phyloP scores from a whole-genome alignment of 2,888 invertebrate genomes.

The Dermolepida albohirtum region DNA sequence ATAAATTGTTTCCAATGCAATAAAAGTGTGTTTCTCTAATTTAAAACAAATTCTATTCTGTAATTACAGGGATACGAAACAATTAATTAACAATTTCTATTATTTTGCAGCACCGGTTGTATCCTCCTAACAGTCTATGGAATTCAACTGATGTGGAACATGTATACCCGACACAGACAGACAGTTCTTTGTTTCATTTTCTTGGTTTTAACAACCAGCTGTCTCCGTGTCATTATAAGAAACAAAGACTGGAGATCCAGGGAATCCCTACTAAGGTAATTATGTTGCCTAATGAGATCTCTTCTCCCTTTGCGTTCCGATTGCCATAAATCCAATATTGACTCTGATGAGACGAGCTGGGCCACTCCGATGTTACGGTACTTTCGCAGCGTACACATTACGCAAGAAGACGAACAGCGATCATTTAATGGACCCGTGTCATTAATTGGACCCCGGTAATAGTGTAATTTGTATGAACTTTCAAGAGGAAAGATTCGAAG shows the following conservation, averaged over 20 bases:
- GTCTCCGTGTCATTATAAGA: conserved; percentile 75
- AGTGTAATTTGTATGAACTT: too few relatives aligned
- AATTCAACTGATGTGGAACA: conserved; percentile 74
- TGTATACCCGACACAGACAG: conserved; percentile 66
- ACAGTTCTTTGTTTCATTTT: conserved; percentile 68
- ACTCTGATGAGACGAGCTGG: conserved; percentile 6
- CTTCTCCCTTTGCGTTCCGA: conserved; percentile 14
- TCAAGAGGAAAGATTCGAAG: too few relatives aligned
- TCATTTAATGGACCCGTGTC: too few relatives aligned
- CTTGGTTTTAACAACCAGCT: conserved; percentile 73
- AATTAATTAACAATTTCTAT: conserved; percentile 27
- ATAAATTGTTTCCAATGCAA: too few relatives aligned
- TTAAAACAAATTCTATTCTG: too few relatives aligned
- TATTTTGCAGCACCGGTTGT: conserved; percentile 78
- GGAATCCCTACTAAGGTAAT: conserved; percentile 80
- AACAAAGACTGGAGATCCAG: conserved; percentile 84
- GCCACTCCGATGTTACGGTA: too few relatives aligned
- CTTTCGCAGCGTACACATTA: too few relatives aligned
- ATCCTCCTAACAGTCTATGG: conserved; percentile 83
- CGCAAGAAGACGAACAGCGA: too few relatives aligned
- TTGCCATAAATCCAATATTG: conserved; percentile 35
- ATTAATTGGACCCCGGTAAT: too few relatives aligned
- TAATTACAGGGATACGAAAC: too few relatives aligned
- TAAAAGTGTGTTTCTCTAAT: too few relatives aligned
- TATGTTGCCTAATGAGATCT: conserved; percentile 28